Evolutionary conservation across 2,113 vertebrate species (phyloP), one percentile per base, ranked within the genome.

Genomic region (Osmerus eperlanus): DNA sequence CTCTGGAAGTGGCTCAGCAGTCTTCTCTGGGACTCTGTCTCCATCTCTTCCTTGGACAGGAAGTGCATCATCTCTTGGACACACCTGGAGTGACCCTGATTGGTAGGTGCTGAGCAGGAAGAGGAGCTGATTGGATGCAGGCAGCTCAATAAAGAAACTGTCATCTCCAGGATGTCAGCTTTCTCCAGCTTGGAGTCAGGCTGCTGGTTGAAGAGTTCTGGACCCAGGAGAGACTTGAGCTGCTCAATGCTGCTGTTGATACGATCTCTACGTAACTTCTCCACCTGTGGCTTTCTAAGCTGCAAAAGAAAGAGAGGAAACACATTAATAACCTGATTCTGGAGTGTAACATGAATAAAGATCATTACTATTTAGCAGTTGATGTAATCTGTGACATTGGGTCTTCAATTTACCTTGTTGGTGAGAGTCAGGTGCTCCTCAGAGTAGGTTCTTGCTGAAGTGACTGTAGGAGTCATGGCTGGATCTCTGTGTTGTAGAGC

Each of bases 241-340:
- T 81, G 71, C 65, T 79, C 71, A 23, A 81, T 84, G 77, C 77
- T 75, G 74, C 71, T 79, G 79, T 79, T 79, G 72, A 81, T 78
- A 3, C 77, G 63, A 68, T 81, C 74, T 75, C 77, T 81, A 23
- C 54, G 60, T 66, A 72, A 72, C 59, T 84, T 84, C 56, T 81
- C 74, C 51, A 81, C 71, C 54, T 78, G 63, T 16, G 71, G 55
- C 55, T 73, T 73, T 73, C 36, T 73, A 23, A 67, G 7, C 71
- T 73, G 21, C 53, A 51, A 47, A 59, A 14, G 25, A 19, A 61
- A 25, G 25, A 67, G 3, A 59, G 36, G 41, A 28, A 14, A 66
- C 8, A 13, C n/a, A 56, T 59, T 41, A 69, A 58, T 59, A 56
- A 15, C 32, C 11, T 58, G 6, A 14, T 19, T 21, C 25, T 19